Evolutionary conservation across 2,797 vertebrate species (phyloP).

Genomic region (Pipistrellus kuhlii): DNA sequence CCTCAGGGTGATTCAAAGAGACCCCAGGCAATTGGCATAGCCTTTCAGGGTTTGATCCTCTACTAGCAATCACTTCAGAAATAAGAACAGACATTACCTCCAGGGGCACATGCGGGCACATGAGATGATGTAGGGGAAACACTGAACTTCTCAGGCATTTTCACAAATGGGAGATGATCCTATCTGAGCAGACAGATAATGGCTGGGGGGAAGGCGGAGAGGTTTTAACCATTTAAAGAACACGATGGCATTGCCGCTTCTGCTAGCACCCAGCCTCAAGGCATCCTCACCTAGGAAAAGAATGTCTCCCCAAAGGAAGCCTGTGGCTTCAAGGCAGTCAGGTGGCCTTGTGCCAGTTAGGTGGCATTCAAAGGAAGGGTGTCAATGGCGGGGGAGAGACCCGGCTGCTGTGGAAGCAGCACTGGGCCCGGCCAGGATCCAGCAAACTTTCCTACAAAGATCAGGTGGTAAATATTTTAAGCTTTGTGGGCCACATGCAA

Average conservation of each 20-base stretch:
- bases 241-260: neutral
- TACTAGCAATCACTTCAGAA: neutral
- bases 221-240: neutral
- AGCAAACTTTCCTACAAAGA: neutral
- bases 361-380: neutral
- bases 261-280: neutral
- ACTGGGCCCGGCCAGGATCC: neutral
- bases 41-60: neutral
- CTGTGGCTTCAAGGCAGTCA: neutral
- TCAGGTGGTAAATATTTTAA: neutral
- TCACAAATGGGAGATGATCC: slow-evolving; percentile 16
- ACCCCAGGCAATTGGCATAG: neutral
- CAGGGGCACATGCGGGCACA: neutral
- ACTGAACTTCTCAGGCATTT: slow-evolving; percentile 7
- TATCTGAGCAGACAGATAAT: neutral
- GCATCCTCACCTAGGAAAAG: neutral
- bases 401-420: neutral
- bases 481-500: neutral
- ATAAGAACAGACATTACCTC: neutral
- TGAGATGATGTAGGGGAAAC: neutral
- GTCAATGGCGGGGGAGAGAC: neutral
- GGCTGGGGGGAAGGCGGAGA: neutral
- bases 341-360: too few species aligned
- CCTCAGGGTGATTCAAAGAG: neutral
- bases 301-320: neutral